These are phyloP conservation scores for Hassar affinis DNA, from an alignment of 2,113 vertebrate species.

Conservation along the genomic window DNA sequence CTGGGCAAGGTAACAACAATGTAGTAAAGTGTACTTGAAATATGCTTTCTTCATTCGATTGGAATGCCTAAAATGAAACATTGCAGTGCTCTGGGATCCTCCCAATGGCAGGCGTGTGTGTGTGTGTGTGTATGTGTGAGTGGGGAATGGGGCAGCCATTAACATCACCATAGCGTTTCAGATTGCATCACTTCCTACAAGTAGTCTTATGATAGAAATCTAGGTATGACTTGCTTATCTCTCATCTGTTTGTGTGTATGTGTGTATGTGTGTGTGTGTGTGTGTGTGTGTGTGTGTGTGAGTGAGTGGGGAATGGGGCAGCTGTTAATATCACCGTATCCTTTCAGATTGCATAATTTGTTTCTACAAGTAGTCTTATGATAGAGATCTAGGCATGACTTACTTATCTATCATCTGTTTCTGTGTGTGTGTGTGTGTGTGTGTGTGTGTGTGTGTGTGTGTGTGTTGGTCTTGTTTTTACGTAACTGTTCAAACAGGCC, in stretches of 20 bases:
- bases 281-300: neutral
- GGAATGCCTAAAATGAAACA: neutral
- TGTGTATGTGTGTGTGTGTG: no score
- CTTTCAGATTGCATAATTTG: no score
- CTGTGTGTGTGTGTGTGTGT: neutral
- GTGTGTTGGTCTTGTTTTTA: neutral
- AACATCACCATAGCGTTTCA: neutral
- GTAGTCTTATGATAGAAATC: neutral
- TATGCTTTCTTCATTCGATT: neutral
- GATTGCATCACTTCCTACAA: no score
- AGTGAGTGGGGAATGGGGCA: neutral
- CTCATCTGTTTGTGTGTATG: neutral
- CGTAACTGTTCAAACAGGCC: constrained; percentile 19
- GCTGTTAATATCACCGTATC: neutral
- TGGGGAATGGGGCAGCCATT: neutral
- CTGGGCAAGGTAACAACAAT: neutral
- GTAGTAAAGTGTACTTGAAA: neutral
- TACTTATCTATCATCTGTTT: neutral
- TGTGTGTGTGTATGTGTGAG: neutral
- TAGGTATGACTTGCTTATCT: constrained; percentile 1
- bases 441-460: neutral
- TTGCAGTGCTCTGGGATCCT: neutral
- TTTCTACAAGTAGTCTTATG: neutral
- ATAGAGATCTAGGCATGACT: neutral
- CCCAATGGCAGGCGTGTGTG: neutral